Evolutionary conservation across 2,888 invertebrate species (phyloP).

Genomic region (Hyposoter didymator): DNA sequence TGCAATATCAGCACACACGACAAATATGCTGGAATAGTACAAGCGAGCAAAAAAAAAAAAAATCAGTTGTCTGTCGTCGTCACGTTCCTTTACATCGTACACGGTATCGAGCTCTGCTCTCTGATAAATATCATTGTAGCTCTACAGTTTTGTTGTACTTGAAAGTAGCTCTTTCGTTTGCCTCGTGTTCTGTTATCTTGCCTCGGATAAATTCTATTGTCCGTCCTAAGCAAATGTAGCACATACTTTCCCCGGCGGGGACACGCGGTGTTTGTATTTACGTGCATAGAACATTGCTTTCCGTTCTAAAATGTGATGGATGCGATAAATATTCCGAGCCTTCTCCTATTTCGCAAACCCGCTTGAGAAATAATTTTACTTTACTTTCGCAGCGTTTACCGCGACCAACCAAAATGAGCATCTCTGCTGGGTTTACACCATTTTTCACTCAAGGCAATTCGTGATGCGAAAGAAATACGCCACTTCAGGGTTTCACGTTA

Average conservation of each 20-base stretch:
- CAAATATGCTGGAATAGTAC: neutral
- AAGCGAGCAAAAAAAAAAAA: neutral
- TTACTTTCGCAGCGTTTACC: neutral
- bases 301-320: slow-evolving; percentile 12
- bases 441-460: neutral
- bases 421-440: neutral
- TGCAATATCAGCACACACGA: slow-evolving; percentile 19
- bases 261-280: neutral
- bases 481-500: neutral
- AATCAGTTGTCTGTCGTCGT: neutral
- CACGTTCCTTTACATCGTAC: neutral
- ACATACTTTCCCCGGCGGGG: neutral
- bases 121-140: slow-evolving; percentile 1
- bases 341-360: neutral
- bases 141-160: slow-evolving; percentile 3
- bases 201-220: slow-evolving; percentile 13
- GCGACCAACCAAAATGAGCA: neutral
- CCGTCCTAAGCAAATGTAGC: slow-evolving; percentile 3
- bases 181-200: slow-evolving; percentile 11
- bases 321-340: neutral
- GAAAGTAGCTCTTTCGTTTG: neutral
- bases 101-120: neutral
- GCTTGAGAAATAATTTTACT: neutral
- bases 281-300: neutral
- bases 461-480: neutral